Evolutionary conservation across 2,888 invertebrate genomes (phyloP).

Genomic region (Amphipoea lucens): DNA sequence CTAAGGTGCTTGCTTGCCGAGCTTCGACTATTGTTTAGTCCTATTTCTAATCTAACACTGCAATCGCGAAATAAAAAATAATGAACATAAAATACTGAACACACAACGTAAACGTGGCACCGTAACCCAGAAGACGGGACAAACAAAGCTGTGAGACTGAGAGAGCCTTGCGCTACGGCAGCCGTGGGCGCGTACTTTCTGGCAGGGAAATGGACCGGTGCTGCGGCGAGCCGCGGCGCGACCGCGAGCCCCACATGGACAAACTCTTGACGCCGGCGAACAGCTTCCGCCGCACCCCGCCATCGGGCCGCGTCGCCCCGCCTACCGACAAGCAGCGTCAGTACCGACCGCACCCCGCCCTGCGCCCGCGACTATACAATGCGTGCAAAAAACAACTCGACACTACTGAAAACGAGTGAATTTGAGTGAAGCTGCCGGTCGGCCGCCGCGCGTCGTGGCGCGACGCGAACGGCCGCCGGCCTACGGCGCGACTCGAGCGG

Average conservation of each 20-base stretch:
- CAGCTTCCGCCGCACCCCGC: slow-evolving; percentile 93
- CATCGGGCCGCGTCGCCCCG: slow-evolving; percentile 89
- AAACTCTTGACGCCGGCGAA: slow-evolving; percentile 95
- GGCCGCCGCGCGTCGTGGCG: slow-evolving; percentile 72
- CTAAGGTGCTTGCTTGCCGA: slow-evolving; percentile 84
- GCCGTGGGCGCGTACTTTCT: slow-evolving; percentile 93
- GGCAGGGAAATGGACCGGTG: slow-evolving; percentile 96
- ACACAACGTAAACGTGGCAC: slow-evolving; percentile 87
- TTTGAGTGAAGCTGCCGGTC: slow-evolving; percentile 84
- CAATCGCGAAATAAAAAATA: slow-evolving; percentile 84
- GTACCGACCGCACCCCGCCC: slow-evolving; percentile 85
- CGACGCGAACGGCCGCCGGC: slow-evolving; percentile 76
- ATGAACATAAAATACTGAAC: slow-evolving; percentile 82
- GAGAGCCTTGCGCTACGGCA: slow-evolving; percentile 86
- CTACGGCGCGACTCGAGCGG: slow-evolving; percentile 85
- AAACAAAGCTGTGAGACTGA: slow-evolving; percentile 88
- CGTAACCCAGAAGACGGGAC: slow-evolving; percentile 86
- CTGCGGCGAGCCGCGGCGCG: slow-evolving; percentile 92
- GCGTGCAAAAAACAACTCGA: slow-evolving; percentile 88
- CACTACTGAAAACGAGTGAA: slow-evolving; percentile 88
- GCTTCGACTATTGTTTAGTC: slow-evolving; percentile 84
- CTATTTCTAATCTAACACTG: slow-evolving; percentile 87
- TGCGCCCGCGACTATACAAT: slow-evolving; percentile 86
- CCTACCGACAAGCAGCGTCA: slow-evolving; percentile 89
- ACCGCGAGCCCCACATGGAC: slow-evolving; percentile 93